phyloP scores from a whole-genome alignment of 2,113 vertebrate species.

The Pholis gunnellus region DNA sequence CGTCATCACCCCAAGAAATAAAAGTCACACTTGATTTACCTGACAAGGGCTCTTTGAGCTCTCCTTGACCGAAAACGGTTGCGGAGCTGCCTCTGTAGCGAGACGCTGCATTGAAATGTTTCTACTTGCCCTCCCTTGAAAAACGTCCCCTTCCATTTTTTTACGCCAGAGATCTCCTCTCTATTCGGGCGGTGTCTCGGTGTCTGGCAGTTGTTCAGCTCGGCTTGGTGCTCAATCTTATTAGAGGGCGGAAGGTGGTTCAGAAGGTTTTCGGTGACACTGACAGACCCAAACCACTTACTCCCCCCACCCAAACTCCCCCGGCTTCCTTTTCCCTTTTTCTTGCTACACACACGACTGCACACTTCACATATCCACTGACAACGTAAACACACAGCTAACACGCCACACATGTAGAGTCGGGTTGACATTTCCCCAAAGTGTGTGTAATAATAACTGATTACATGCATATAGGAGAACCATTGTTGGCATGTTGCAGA shows the following conservation, averaged over 20 bases:
- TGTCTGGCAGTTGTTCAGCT: constrained; percentile 76
- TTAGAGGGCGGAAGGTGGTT: constrained; percentile 74
- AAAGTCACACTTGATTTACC: constrained; percentile 83
- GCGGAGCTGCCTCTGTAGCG: constrained; percentile 38
- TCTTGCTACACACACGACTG: constrained; percentile 34
- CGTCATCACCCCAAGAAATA: constrained; percentile 77
- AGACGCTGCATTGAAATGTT: constrained; percentile 54
- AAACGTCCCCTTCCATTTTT: constrained; percentile 21
- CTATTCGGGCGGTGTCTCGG: constrained; percentile 61
- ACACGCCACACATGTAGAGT: constrained; percentile 32
- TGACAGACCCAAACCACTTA: constrained; percentile 55
- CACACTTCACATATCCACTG: constrained; percentile 52
- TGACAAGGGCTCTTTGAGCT: constrained; percentile 77
- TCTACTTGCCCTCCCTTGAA: constrained; percentile 52
- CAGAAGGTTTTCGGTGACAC: constrained; percentile 64
- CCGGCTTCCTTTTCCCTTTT: not conserved
- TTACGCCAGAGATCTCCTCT: constrained; percentile 53
- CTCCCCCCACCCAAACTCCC: not conserved
- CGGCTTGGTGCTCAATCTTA: constrained; percentile 72
- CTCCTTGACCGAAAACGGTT: constrained; percentile 70
- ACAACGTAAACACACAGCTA: constrained; percentile 19
- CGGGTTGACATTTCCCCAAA: constrained; percentile 71
- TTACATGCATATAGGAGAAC: constrained; percentile 60
- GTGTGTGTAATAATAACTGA: constrained; percentile 64
- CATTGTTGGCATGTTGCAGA: constrained; percentile 56